Evolutionary conservation across 1,140 invertebrate genomes (phyloP).

Genomic region (Dendrolimus kikuchii): DNA sequence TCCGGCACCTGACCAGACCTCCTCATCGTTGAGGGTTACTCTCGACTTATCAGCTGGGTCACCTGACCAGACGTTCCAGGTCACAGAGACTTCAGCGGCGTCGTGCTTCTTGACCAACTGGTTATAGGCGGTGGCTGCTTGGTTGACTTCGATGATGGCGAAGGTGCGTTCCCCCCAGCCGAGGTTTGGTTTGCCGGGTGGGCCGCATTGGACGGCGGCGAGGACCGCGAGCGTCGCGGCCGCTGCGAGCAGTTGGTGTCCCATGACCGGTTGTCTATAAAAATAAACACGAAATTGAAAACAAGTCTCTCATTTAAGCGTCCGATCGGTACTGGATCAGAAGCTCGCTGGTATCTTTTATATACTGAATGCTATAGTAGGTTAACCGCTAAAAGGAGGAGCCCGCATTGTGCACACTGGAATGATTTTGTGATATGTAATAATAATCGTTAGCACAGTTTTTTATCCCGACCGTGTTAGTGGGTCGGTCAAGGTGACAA

Average conservation of each 20-base stretch:
- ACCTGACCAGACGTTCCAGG: slow-evolving; percentile 61
- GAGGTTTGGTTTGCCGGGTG: slow-evolving; percentile 51
- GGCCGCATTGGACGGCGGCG: slow-evolving; percentile 36
- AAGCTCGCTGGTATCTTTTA: slow-evolving; percentile 47
- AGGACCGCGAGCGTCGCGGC: slow-evolving; percentile 29
- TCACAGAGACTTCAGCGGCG: slow-evolving; percentile 52
- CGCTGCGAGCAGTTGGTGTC: slow-evolving; percentile 34
- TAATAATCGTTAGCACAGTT: slow-evolving; percentile 63
- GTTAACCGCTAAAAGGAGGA: slow-evolving; percentile 56
- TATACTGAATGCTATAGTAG: slow-evolving; percentile 55
- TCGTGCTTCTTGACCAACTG: slow-evolving; percentile 52
- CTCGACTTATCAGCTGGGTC: slow-evolving; percentile 45
- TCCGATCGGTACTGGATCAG: slow-evolving; percentile 40
- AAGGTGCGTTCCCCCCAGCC: slow-evolving; percentile 62
- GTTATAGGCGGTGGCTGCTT: slow-evolving; percentile 62
- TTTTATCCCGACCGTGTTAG: slow-evolving; percentile 45
- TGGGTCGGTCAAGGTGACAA: slow-evolving; percentile 50
- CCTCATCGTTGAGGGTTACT: slow-evolving; percentile 45
- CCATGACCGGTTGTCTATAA: slow-evolving; percentile 57
- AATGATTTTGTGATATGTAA: slow-evolving; percentile 52
- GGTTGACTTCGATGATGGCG: slow-evolving; percentile 62
- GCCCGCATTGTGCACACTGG: slow-evolving; percentile 39
- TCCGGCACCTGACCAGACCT: slow-evolving; percentile 49
- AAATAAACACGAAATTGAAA: slow-evolving; percentile 32
- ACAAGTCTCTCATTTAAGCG: slow-evolving; percentile 42